Conservation (phyloP, 1,140 invertebrate genomes). For the Drosophila nebulosa region DNA sequence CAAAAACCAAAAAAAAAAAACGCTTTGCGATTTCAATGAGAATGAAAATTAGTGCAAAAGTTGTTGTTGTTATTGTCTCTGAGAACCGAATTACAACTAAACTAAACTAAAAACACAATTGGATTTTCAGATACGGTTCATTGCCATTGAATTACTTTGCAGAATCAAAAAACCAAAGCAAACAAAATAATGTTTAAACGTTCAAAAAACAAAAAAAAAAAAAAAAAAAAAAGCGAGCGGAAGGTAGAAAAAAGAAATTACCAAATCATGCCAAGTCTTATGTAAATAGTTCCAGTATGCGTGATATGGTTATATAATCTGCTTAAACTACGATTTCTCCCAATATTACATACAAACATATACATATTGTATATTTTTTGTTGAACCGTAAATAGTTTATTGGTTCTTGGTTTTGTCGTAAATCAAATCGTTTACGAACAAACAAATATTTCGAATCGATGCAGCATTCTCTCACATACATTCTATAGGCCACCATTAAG, state of each 20-base stretch:
- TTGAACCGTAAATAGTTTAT: slow-evolving; percentile 1
- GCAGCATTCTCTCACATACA: not conserved
- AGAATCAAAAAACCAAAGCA: slow-evolving; percentile 41
- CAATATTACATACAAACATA: not conserved
- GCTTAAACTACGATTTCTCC: not conserved
- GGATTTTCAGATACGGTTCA: slow-evolving; percentile 61
- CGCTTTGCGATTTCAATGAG: slow-evolving; percentile 36
- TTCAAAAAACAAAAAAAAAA: not conserved
- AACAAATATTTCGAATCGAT: slow-evolving; percentile 2
- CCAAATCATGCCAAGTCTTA: slow-evolving; percentile 48
- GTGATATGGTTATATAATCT: slow-evolving; percentile 41
- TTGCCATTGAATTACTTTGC: slow-evolving; percentile 64
- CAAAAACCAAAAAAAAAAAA: slow-evolving; percentile 8
- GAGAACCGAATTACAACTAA: slow-evolving; percentile 39
- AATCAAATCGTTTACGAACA: slow-evolving; percentile 61
- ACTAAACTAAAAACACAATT: slow-evolving; percentile 48
- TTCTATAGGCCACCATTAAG: slow-evolving; percentile 8
- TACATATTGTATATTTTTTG: slow-evolving; percentile 3
- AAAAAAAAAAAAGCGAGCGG: not conserved
- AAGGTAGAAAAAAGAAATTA: slow-evolving; percentile 21
- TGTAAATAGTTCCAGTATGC: slow-evolving; percentile 43
- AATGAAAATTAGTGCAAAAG: slow-evolving; percentile 57
- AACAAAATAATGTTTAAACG: not conserved
- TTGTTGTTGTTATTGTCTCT: slow-evolving; percentile 31
- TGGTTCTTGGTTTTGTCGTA: slow-evolving; percentile 31